Evolutionary conservation across 2,797 vertebrate genomes (phyloP).

Genomic region (Bryconaethiops microstoma): DNA sequence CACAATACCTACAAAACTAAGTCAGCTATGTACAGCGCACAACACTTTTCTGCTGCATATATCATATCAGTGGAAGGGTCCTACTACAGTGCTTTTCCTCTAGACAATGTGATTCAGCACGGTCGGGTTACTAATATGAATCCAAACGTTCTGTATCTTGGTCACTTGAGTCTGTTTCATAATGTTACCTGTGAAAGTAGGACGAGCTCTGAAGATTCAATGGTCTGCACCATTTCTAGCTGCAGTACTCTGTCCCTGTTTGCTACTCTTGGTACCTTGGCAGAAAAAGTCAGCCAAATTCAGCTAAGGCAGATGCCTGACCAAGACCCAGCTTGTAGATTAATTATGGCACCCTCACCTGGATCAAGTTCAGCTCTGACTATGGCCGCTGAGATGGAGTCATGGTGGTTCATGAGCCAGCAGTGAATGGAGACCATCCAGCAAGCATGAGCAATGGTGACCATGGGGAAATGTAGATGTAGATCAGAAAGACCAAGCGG

Average conservation of each 20-base stretch:
- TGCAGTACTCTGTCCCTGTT: neutral
- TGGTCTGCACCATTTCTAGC: neutral
- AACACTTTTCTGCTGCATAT: too few species aligned
- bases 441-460: too few species aligned
- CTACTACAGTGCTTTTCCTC: too few species aligned
- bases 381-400: neutral
- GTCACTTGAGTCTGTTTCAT: neutral
- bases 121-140: neutral
- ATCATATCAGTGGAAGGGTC: too few species aligned
- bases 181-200: neutral
- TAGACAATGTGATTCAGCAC: neutral
- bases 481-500: neutral
- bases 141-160: neutral
- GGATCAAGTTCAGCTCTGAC: too few species aligned
- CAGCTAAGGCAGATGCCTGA: neutral
- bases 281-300: neutral
- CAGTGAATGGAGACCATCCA: neutral
- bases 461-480: too few species aligned
- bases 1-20: too few species aligned
- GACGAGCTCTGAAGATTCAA: neutral
- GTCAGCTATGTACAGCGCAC: too few species aligned
- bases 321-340: neutral
- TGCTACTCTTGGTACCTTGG: neutral
- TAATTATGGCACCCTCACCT: neutral
- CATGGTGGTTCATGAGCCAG: neutral